Conservation (phyloP, 2,888 invertebrate species). For the Atherix ibis region DNA sequence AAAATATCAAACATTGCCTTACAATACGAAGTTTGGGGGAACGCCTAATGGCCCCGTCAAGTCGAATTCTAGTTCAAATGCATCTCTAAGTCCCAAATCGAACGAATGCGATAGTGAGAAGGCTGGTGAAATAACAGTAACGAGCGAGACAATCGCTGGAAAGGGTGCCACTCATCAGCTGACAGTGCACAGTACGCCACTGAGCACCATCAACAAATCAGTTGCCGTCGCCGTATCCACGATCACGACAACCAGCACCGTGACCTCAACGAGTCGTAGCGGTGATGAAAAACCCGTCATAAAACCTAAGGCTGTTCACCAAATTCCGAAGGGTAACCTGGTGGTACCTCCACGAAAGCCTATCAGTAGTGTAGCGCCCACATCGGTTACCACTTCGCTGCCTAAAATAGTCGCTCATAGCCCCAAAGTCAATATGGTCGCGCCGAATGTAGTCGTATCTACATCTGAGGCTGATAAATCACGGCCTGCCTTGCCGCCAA, state of each 20-base stretch:
- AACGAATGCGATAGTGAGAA: slow-evolving; percentile 19
- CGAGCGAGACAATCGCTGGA: slow-evolving; percentile 19
- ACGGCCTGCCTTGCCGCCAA: slow-evolving; percentile 69
- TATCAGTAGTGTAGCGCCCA: slow-evolving; percentile 73
- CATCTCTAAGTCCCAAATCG: slow-evolving; percentile 9
- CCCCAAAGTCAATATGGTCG: slow-evolving; percentile 35
- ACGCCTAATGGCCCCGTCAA: slow-evolving; percentile 26
- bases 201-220: slow-evolving; percentile 31
- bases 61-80: slow-evolving; percentile 15
- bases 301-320: slow-evolving; percentile 29
- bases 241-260: slow-evolving; percentile 17
- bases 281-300: slow-evolving; percentile 18
- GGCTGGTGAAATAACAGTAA: slow-evolving; percentile 20
- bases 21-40: slow-evolving; percentile 69
- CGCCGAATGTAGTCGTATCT: slow-evolving; percentile 29
- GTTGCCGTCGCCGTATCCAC: slow-evolving; percentile 25
- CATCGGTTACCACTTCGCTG: slow-evolving; percentile 39
- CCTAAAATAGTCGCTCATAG: slow-evolving; percentile 31
- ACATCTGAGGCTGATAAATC: slow-evolving; percentile 36
- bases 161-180: slow-evolving; percentile 29
- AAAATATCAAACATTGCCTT: slow-evolving; percentile 82
- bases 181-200: slow-evolving; percentile 40
- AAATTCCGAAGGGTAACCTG: slow-evolving; percentile 22
- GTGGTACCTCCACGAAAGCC: slow-evolving; percentile 52
- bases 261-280: slow-evolving; percentile 11